Evolutionary conservation across 2,797 vertebrate species (phyloP).

Genomic region (Falco columbarius): DNA sequence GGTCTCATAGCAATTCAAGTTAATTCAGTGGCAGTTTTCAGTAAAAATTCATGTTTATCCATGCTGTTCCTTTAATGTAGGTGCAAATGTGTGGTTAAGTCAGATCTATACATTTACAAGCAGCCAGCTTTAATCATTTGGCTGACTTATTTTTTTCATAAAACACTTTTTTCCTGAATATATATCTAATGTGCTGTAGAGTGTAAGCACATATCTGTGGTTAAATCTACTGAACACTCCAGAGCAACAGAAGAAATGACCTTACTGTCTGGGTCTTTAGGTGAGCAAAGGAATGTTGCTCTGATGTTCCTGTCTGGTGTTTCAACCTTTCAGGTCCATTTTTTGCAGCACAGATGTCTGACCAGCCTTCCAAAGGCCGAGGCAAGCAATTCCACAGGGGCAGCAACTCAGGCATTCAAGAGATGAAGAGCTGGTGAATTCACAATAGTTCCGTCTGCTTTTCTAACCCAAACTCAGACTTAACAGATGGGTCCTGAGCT

Average conservation of each 20-base stretch:
- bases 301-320: not conserved
- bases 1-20: not conserved
- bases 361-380: not conserved
- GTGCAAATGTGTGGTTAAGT: not conserved
- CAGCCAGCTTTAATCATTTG: not conserved
- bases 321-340: not conserved
- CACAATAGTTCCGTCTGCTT: not conserved
- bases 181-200: not conserved
- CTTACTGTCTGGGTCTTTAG: not conserved
- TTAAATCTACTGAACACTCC: not conserved
- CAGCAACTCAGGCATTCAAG: not conserved
- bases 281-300: not conserved
- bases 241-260: not conserved
- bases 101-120: not conserved
- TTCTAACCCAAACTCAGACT: not conserved
- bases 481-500: constrained; percentile 3
- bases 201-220: not conserved
- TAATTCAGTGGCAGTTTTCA: not conserved
- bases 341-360: not conserved
- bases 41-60: not conserved
- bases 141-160: not conserved
- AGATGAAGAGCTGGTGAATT: not conserved
- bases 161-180: not conserved
- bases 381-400: not conserved
- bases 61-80: not conserved